Percentiles rank a stretch among this genome's conserved stretches.
These are phyloP conservation scores for Pardalotus punctatus DNA, from an alignment of 2,113 vertebrate genomes.

Conservation along the genomic window DNA sequence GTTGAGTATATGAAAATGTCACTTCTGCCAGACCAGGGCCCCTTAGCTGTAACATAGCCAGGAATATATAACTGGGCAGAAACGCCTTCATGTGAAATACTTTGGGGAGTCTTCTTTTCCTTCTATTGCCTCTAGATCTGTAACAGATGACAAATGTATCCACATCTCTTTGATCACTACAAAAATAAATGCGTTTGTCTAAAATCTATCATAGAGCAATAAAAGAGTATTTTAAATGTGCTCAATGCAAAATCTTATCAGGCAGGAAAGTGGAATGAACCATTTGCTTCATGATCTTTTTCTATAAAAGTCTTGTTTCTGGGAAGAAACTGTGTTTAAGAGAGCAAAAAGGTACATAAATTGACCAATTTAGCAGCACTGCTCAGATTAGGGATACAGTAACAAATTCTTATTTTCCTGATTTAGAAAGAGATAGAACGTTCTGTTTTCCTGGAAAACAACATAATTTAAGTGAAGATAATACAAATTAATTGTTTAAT, in stretches of 20 bases:
- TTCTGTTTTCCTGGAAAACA: slow-evolving; percentile 11
- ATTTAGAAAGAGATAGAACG: slow-evolving; percentile 1
- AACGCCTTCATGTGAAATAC: neutral
- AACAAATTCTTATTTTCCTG: neutral
- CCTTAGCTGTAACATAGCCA: neutral
- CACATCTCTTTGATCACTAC: slow-evolving; percentile 35
- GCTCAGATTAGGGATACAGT: neutral
- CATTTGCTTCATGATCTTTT: neutral
- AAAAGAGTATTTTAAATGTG: slow-evolving; percentile 36
- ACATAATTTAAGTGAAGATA: neutral
- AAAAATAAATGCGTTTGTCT: slow-evolving; percentile 30
- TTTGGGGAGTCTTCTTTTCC: neutral
- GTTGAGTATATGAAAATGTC: neutral
- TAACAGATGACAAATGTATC: slow-evolving; percentile 20
- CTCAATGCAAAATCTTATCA: slow-evolving; percentile 31
- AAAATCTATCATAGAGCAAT: slow-evolving; percentile 27
- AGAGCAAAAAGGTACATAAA: slow-evolving; percentile 15
- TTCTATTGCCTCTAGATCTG: neutral
- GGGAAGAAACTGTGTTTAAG: neutral
- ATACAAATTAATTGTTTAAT: neutral
- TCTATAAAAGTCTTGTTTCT: slow-evolving; percentile 21
- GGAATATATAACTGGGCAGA: neutral
- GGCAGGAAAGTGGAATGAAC: neutral
- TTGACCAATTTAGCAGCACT: slow-evolving; percentile 7
- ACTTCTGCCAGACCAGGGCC: neutral